Percentiles rank a stretch among this genome's conserved stretches.
phyloP scores from a whole-genome alignment of 1,140 invertebrate genomes.

The Dysdera silvatica region DNA sequence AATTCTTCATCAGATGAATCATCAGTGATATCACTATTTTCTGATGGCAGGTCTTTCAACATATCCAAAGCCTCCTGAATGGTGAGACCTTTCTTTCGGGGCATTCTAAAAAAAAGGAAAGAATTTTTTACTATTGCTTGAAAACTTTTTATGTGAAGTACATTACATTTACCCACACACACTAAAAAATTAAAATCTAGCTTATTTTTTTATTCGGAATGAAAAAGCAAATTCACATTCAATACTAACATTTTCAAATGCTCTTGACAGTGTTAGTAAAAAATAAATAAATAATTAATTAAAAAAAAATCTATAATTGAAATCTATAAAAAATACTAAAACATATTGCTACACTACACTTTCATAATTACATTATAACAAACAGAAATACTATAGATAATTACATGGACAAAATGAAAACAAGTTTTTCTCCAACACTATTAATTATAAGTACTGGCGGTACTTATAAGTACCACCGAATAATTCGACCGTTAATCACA shows the following conservation, averaged over 20 bases:
- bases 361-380: not conserved
- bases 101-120: too few species aligned
- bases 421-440: not conserved
- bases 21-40: constrained; percentile 7
- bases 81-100: constrained; percentile 12
- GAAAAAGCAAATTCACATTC: not conserved
- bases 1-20: too few species aligned
- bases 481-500: not conserved
- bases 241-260: constrained; percentile 1
- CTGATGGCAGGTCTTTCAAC: constrained; percentile 10
- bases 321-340: constrained; percentile 1
- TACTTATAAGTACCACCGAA: constrained; percentile 3
- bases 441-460: not conserved
- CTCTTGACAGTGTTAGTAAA: not conserved
- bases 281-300: not conserved
- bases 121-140: constrained; percentile 10
- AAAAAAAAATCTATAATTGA: not conserved
- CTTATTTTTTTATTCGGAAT: not conserved
- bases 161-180: not conserved
- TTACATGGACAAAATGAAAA: constrained; percentile 1
- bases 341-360: constrained; percentile 3
- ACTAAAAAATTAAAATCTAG: not conserved
- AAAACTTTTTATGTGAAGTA: constrained; percentile 1
- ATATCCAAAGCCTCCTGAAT: constrained; percentile 5
- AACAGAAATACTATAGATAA: not conserved